Conservation (phyloP, 2,888 invertebrate genomes). For the Notodonta ziczac region DNA sequence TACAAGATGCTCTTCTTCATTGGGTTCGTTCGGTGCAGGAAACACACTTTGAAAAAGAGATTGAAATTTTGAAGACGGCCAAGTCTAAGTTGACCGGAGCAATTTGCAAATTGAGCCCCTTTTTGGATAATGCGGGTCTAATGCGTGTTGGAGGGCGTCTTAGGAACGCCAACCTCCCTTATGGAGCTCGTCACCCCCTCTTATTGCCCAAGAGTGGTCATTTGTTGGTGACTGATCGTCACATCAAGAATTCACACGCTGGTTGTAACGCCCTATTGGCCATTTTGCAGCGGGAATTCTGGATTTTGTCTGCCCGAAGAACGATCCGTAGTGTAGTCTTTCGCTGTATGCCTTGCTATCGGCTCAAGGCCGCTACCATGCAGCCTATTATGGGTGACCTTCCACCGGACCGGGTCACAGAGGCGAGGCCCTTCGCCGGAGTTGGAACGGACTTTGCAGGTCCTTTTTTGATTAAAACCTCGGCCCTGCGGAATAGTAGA, state of each 20-base stretch:
- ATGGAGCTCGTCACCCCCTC: no score
- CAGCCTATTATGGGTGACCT: no score
- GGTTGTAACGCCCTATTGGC: not conserved
- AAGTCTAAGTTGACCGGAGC: not conserved
- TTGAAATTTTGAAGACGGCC: not conserved
- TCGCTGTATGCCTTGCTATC: no score
- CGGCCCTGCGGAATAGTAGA: no score
- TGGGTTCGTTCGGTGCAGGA: not conserved
- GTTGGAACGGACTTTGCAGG: no score
- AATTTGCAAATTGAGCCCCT: conserved; percentile 6
- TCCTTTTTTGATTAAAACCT: no score
- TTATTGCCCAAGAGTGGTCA: no score
- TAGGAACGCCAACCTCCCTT: conserved; percentile 8
- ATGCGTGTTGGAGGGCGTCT: conserved; percentile 12
- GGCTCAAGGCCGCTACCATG: not conserved
- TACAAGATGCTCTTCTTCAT: not conserved
- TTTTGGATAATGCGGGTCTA: conserved; percentile 6
- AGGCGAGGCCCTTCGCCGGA: no score
- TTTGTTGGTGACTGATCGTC: no score
- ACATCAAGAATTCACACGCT: no score
- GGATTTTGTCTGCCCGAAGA: not conserved
- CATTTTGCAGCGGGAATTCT: not conserved
- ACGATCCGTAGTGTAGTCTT: not conserved
- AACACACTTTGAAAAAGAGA: not conserved
- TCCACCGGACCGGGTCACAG: no score